Percentiles rank a stretch among this genome's conserved stretches.
phyloP scores from a whole-genome alignment of 2,888 invertebrate species.

The Heterodera filipjevi region DNA sequence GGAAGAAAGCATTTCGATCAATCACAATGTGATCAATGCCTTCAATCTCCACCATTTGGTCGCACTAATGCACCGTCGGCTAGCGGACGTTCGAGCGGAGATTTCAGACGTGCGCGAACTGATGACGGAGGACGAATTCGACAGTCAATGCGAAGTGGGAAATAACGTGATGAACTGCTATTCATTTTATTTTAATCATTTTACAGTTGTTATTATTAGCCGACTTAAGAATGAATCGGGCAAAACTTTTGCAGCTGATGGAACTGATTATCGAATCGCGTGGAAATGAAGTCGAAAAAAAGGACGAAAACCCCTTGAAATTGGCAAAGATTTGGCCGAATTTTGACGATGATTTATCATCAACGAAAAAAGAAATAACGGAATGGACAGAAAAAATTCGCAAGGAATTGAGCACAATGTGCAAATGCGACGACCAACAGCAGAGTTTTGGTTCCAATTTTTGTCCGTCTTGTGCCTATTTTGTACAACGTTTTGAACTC shows the following conservation, averaged over 20 bases:
- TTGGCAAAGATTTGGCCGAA: not conserved
- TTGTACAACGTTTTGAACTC: not conserved
- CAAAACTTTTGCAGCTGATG: constrained; percentile 14
- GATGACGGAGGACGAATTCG: constrained; percentile 45
- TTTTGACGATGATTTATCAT: not conserved
- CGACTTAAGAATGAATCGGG: constrained; percentile 26
- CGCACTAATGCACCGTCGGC: constrained; percentile 42
- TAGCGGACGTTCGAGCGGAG: constrained; percentile 47
- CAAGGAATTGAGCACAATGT: not conserved
- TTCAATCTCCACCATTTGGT: constrained; percentile 72
- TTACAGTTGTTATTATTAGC: constrained; percentile 25
- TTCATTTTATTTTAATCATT: not conserved
- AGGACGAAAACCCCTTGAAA: not conserved
- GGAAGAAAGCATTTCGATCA: constrained; percentile 90
- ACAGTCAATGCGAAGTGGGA: constrained; percentile 38
- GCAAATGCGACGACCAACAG: not conserved
- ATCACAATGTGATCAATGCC: constrained; percentile 96
- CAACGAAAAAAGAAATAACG: not conserved
- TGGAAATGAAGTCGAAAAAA: not conserved
- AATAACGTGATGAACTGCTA: not conserved
- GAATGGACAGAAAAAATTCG: not conserved
- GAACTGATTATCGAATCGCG: constrained; percentile 22
- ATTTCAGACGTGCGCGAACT: constrained; percentile 42
- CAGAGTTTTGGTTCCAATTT: not conserved
- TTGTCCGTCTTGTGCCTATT: not conserved